These are phyloP conservation scores for Gallirallus australis DNA, from an alignment of 2,797 vertebrate genomes.

Conservation along the genomic window DNA sequence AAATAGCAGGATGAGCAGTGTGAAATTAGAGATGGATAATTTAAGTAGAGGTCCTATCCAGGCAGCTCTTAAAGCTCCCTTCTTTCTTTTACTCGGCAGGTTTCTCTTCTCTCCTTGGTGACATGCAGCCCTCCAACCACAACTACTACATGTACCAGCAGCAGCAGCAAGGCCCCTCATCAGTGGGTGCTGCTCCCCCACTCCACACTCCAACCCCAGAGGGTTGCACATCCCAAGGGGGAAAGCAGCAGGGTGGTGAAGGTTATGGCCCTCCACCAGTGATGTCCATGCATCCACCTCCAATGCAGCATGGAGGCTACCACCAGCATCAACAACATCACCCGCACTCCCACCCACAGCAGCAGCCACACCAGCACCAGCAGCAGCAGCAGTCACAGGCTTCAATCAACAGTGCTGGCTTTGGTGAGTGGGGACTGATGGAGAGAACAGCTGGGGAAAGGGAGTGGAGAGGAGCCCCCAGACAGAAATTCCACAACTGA, in stretches of 20 bases:
- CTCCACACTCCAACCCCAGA: slow-evolving; percentile 80
- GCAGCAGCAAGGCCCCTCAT: slow-evolving; percentile 74
- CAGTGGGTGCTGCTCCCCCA: slow-evolving; percentile 72
- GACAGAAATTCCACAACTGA: background rate
- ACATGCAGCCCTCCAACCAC: slow-evolving; percentile 82
- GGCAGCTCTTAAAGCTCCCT: background rate
- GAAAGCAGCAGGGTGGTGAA: slow-evolving; percentile 76
- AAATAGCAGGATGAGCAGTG: background rate
- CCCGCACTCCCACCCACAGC: slow-evolving; percentile 74
- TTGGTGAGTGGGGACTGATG: slow-evolving; percentile 70
- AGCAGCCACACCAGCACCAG: slow-evolving; percentile 72
- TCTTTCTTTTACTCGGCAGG: slow-evolving; percentile 53
- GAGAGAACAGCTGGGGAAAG: background rate
- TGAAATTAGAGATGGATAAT: slow-evolving; percentile 1
- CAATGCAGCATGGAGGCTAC: slow-evolving; percentile 79
- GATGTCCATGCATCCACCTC: slow-evolving; percentile 80
- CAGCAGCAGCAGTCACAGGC: slow-evolving; percentile 78
- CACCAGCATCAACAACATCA: slow-evolving; percentile 81
- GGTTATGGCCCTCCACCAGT: slow-evolving; percentile 76
- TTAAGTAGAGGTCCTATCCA: background rate
- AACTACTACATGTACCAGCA: slow-evolving; percentile 85
- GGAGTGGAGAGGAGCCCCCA: background rate
- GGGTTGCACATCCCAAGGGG: slow-evolving; percentile 74
- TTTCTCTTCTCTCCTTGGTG: slow-evolving; percentile 83
- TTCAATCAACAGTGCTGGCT: slow-evolving; percentile 78